These are phyloP conservation scores for Apantesis nais DNA, from an alignment of 2,888 invertebrate species.

Conservation along the genomic window DNA sequence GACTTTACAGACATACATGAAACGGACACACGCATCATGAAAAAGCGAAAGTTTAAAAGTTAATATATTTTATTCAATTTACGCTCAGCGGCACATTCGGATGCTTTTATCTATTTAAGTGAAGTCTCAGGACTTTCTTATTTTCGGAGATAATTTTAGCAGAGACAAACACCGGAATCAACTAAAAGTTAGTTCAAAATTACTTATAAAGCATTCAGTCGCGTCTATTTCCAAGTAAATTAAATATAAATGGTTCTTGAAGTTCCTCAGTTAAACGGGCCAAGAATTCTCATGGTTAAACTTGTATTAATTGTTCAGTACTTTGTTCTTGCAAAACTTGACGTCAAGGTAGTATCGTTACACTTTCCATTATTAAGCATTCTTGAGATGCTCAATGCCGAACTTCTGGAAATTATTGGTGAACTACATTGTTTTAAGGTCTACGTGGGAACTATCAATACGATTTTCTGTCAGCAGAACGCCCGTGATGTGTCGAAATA, in stretches of 20 bases:
- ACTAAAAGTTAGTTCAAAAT: constrained; percentile 36
- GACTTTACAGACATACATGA: background rate
- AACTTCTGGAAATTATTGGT: constrained; percentile 27
- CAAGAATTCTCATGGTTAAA: constrained; percentile 54
- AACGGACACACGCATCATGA: too few species aligned
- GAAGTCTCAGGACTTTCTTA: background rate
- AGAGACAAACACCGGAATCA: constrained; percentile 17
- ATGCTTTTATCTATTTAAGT: background rate
- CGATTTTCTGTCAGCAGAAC: constrained; percentile 2
- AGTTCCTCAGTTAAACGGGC: constrained; percentile 48
- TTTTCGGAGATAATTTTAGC: constrained; percentile 7
- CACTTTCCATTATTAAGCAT: constrained; percentile 45
- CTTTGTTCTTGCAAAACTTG: constrained; percentile 43
- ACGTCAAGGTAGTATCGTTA: constrained; percentile 42
- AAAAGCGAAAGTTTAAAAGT: background rate
- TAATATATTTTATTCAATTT: background rate
- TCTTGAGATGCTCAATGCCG: constrained; percentile 31
- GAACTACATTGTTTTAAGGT: constrained; percentile 5
- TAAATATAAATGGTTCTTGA: constrained; percentile 54
- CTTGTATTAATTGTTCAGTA: constrained; percentile 55
- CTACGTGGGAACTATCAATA: constrained; percentile 2
- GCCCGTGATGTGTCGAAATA: background rate
- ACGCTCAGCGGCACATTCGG: background rate
- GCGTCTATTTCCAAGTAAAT: constrained; percentile 50
- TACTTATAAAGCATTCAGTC: constrained; percentile 51